Conservation (phyloP, 2,113 vertebrate genomes). For the Cyrtonyx montezumae region DNA sequence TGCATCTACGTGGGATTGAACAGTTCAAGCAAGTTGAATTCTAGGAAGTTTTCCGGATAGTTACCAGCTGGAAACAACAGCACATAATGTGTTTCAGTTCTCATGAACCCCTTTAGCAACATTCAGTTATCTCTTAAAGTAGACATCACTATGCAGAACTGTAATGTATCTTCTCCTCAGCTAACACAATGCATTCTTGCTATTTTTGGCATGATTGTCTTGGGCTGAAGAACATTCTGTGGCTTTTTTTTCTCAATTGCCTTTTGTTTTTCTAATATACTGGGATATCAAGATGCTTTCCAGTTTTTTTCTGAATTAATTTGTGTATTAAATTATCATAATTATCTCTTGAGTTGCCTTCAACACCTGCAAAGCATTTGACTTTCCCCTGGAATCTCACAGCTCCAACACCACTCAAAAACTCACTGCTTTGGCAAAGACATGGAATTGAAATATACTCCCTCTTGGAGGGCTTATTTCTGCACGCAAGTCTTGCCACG, state of each 20-base stretch:
- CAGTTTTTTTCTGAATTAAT: constrained; percentile 36
- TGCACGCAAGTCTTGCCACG: background rate
- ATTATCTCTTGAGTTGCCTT: constrained; percentile 42
- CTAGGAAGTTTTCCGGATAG: background rate
- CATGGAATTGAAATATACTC: background rate
- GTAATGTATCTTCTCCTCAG: constrained; percentile 4
- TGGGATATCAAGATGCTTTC: constrained; percentile 33
- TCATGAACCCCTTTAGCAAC: background rate
- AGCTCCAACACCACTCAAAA: constrained; percentile 3
- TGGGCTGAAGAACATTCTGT: constrained; percentile 40
- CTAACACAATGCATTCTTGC: background rate
- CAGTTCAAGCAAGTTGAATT: background rate
- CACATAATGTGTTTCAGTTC: background rate
- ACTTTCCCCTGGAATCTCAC: background rate
- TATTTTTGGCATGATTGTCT: constrained; percentile 50
- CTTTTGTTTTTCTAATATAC: constrained; percentile 61
- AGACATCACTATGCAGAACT: background rate
- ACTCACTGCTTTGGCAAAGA: background rate
- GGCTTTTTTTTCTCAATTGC: constrained; percentile 20
- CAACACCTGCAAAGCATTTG: constrained; percentile 60
- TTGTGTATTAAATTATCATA: constrained; percentile 1
- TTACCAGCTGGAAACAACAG: background rate
- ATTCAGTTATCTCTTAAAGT: background rate
- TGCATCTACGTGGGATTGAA: background rate
- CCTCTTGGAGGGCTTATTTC: background rate